These are phyloP conservation scores for Brenthis daphne DNA, from an alignment of 2,888 invertebrate genomes.

Conservation along the genomic window DNA sequence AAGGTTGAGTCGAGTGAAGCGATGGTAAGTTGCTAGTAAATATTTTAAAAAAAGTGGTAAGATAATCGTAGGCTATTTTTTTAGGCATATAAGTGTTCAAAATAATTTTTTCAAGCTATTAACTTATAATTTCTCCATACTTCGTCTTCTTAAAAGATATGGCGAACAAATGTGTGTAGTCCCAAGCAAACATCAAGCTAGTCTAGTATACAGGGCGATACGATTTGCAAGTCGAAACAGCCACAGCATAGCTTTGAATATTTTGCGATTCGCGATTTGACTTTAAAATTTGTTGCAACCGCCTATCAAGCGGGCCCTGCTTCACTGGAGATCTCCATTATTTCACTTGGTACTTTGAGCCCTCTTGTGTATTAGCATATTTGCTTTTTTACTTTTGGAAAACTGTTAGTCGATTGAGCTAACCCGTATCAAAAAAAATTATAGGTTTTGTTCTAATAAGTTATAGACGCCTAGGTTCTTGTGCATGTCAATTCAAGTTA, in stretches of 20 bases:
- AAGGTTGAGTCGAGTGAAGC: too few species aligned
- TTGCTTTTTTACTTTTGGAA: constrained; percentile 18
- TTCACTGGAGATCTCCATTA: constrained; percentile 48
- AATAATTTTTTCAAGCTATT: too few species aligned
- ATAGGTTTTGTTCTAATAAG: too few species aligned
- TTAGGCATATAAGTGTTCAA: too few species aligned
- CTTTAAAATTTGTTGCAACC: constrained; percentile 72
- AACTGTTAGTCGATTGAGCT: constrained; percentile 5
- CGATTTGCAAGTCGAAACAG: constrained; percentile 71
- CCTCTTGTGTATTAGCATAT: constrained; percentile 26
- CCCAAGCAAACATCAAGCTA: constrained; percentile 24
- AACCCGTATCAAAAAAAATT: neutral
- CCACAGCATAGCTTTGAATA: constrained; percentile 67
- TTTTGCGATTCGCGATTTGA: constrained; percentile 72
- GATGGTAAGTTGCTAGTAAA: too few species aligned
- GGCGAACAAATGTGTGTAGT: constrained; percentile 11
- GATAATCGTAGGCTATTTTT: too few species aligned
- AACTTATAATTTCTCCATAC: too few species aligned
- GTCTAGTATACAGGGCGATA: constrained; percentile 41
- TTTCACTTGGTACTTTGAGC: constrained; percentile 41
- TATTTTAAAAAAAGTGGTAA: too few species aligned
- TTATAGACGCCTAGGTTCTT: too few species aligned
- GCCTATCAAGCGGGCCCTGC: constrained; percentile 57
- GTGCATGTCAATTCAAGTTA: too few species aligned
- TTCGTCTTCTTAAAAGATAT: neutral